Evolutionary conservation across 2,888 invertebrate genomes (phyloP).

Genomic region (Tethea ocularis): DNA sequence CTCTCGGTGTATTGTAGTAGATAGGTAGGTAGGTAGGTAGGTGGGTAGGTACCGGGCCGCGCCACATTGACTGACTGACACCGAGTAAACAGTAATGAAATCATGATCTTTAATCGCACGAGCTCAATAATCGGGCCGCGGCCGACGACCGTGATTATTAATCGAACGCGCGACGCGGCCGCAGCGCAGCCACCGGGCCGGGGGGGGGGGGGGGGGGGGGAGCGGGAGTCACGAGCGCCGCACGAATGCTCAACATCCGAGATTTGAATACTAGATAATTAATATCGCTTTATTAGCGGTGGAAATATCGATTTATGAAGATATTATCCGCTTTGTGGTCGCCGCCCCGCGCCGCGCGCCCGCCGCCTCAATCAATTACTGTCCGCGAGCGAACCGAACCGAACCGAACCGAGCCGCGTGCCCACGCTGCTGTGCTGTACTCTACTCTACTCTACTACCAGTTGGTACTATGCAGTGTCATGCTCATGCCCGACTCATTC

Average conservation of each 20-base stretch:
- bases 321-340: conserved; percentile 73
- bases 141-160: conserved; percentile 41
- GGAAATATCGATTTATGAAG: conserved; percentile 79
- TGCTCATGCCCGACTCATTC: too few relatives aligned
- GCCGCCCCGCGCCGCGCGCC: conserved; percentile 44
- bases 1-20: not conserved
- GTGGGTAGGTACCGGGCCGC: not conserved
- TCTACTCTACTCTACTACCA: too few relatives aligned
- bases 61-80: conserved; percentile 12
- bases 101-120: conserved; percentile 63
- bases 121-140: conserved; percentile 53
- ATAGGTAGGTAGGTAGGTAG: too few relatives aligned
- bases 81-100: conserved; percentile 48
- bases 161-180: conserved; percentile 21
- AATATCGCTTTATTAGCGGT: conserved; percentile 81
- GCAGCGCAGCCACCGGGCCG: conserved; percentile 13
- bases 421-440: too few relatives aligned
- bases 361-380: conserved; percentile 8
- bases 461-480: too few relatives aligned
- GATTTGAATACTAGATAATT: conserved; percentile 84
- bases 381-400: too few relatives aligned
- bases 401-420: too few relatives aligned
- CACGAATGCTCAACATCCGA: conserved; percentile 67
- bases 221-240: conserved; percentile 62
- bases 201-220: conserved; percentile 29